phyloP scores from a whole-genome alignment of 2,888 invertebrate genomes.

The Epinotia demarniana region DNA sequence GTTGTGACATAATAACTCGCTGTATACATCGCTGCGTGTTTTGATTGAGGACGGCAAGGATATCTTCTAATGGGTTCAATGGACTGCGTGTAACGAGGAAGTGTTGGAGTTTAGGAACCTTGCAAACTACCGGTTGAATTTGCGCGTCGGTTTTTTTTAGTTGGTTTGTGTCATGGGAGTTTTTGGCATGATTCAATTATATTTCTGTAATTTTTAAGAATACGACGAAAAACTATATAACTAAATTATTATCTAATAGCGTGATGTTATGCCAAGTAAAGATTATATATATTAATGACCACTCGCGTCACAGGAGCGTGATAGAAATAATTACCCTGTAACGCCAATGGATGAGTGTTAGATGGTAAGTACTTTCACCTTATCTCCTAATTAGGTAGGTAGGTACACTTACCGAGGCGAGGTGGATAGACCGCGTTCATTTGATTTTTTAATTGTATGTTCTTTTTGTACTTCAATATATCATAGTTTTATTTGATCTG shows the following conservation, averaged over 20 bases:
- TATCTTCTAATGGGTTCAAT: slow-evolving; percentile 14
- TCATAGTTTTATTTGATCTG: no score
- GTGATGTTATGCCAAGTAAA: background rate
- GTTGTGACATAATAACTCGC: slow-evolving; percentile 30
- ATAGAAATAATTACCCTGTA: no score
- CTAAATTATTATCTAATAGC: background rate
- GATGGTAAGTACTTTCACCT: background rate
- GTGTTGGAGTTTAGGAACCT: slow-evolving; percentile 3
- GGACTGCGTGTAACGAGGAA: slow-evolving; percentile 23
- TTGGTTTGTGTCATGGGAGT: background rate
- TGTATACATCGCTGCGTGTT: slow-evolving; percentile 30
- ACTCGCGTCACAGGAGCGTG: no score
- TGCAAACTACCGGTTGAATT: slow-evolving; percentile 26
- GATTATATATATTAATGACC: background rate
- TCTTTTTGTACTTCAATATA: no score
- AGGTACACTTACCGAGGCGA: no score
- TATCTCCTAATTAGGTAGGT: background rate
- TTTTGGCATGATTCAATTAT: background rate
- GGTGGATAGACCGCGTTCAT: no score
- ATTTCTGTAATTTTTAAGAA: no score
- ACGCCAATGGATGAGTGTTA: no score
- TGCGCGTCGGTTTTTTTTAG: background rate
- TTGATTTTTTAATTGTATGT: background rate
- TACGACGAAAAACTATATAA: no score
- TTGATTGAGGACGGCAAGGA: background rate